phyloP scores from a whole-genome alignment of 2,113 vertebrate genomes.

The Paramisgurnus dabryanus region DNA sequence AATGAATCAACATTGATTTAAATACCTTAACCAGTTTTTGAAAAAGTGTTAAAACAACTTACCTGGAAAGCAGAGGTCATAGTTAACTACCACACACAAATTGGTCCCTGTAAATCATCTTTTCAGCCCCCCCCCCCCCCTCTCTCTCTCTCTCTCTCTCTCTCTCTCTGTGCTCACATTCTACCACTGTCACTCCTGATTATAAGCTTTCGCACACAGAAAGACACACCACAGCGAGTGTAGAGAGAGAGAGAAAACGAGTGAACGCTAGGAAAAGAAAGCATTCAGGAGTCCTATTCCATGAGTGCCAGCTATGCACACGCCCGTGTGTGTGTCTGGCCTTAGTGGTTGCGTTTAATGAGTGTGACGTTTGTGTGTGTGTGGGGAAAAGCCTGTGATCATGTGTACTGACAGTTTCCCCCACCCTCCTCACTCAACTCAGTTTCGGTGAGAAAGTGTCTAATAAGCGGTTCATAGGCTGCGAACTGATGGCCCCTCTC shows the following conservation, averaged over 20 bases:
- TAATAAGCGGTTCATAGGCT: constrained; percentile 79
- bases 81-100: too few relatives aligned
- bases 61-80: too few relatives aligned
- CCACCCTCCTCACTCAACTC: constrained; percentile 46
- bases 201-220: constrained; percentile 53
- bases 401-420: constrained; percentile 53
- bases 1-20: too few relatives aligned
- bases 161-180: constrained; percentile 32
- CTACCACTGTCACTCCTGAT: constrained; percentile 54
- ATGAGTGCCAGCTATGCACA: constrained; percentile 44
- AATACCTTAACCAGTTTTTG: too few relatives aligned
- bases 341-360: constrained; percentile 53
- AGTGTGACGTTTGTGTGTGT: constrained; percentile 51
- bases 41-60: too few relatives aligned
- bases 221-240: background rate
- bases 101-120: too few relatives aligned
- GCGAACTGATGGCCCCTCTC: constrained; percentile 63
- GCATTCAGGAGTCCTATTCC: constrained; percentile 39
- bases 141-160: constrained; percentile 27
- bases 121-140: too few relatives aligned
- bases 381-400: constrained; percentile 53
- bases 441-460: constrained; percentile 67
- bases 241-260: constrained; percentile 28
- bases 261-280: constrained; percentile 8
- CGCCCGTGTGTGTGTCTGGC: constrained; percentile 33